phyloP scores from a whole-genome alignment of 2,797 vertebrate genomes.

The Lepidocolaptes lacrymiger region DNA sequence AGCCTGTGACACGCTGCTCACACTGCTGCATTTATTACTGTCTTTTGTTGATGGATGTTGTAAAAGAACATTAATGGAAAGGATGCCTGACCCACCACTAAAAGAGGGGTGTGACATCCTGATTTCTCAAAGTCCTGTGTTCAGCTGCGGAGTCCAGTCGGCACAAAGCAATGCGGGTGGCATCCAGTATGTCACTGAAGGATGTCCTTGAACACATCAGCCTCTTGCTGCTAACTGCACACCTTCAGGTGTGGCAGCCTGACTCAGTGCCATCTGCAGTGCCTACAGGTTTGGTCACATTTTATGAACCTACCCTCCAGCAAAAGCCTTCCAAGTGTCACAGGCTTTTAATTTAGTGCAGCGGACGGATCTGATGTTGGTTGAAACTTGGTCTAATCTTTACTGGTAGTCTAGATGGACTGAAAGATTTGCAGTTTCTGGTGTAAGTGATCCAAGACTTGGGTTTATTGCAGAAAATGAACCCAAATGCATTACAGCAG shows the following conservation, averaged over 20 bases:
- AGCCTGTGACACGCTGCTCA: background rate
- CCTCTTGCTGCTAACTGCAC: background rate
- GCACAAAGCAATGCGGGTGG: background rate
- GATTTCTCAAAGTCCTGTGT: background rate
- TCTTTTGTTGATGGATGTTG: background rate
- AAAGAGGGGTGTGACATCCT: background rate
- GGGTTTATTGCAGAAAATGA: background rate
- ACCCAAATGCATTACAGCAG: background rate
- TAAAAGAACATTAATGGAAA: background rate
- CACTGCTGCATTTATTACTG: background rate
- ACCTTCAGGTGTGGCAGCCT: background rate
- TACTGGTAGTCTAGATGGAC: background rate
- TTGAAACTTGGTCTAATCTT: background rate
- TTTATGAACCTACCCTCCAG: conserved; percentile 28
- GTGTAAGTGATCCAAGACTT: background rate
- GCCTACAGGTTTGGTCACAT: conserved; percentile 51
- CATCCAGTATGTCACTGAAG: background rate
- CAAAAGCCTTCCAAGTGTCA: background rate
- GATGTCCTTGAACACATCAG: background rate
- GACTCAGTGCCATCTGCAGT: background rate
- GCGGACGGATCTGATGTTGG: background rate
- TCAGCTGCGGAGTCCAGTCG: background rate
- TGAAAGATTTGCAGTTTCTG: background rate
- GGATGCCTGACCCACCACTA: background rate
- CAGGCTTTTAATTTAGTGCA: background rate